Conservation (phyloP, 2,888 invertebrate genomes). For the Notocelia uddmanniana region DNA sequence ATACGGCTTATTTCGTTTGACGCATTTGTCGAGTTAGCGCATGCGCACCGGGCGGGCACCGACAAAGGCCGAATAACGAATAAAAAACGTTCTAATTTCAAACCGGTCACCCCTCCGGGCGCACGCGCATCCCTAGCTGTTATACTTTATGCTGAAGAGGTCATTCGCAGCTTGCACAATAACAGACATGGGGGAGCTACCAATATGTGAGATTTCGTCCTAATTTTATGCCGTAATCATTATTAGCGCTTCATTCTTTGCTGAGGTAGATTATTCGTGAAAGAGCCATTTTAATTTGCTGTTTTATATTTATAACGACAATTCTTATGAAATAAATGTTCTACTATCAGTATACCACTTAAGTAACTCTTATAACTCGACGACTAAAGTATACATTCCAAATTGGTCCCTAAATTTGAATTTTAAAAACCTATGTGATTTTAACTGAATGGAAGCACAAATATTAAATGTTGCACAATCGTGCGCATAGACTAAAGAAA, state of each 20-base stretch:
- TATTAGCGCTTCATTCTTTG: not conserved
- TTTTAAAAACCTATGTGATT: too few species aligned
- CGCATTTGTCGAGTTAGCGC: slow-evolving; percentile 85
- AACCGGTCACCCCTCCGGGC: slow-evolving; percentile 81
- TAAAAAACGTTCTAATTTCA: slow-evolving; percentile 84
- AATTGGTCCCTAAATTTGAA: too few species aligned
- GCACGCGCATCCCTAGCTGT: slow-evolving; percentile 85
- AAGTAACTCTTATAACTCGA: too few species aligned
- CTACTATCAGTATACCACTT: too few species aligned
- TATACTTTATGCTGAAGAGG: slow-evolving; percentile 85
- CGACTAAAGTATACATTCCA: too few species aligned
- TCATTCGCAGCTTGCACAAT: slow-evolving; percentile 85
- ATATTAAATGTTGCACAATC: too few species aligned
- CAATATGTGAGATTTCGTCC: not conserved
- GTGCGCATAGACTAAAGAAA: too few species aligned
- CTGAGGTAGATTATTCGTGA: not conserved
- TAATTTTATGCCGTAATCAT: slow-evolving; percentile 4
- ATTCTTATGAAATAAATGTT: too few species aligned
- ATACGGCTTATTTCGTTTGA: slow-evolving; percentile 84
- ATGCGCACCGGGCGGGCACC: slow-evolving; percentile 82
- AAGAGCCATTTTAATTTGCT: not conserved
- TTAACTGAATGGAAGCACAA: too few species aligned
- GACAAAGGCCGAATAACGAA: slow-evolving; percentile 70
- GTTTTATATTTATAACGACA: not conserved
- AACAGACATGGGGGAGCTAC: slow-evolving; percentile 61